Conservation (phyloP, 1,140 invertebrate species). For the Habropoda laboriosa region DNA sequence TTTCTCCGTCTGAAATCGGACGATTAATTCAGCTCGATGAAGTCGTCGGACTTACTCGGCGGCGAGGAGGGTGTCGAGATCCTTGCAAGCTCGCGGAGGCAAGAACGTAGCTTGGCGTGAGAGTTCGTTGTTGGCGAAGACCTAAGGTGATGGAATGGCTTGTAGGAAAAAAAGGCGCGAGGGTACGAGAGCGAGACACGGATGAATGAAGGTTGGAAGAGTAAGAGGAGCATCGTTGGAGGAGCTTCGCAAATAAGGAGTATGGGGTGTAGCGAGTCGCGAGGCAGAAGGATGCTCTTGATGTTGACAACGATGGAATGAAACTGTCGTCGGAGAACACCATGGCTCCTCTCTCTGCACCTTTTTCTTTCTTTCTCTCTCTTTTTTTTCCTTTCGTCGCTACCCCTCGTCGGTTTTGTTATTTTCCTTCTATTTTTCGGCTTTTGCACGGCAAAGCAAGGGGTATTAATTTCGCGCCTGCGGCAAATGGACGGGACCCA, state of each 20-base stretch:
- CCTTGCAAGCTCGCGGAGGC: conserved; percentile 36
- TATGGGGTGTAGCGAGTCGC: conserved; percentile 43
- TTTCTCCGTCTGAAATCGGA: not conserved
- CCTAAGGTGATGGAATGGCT: conserved; percentile 21
- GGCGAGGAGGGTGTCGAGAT: conserved; percentile 16
- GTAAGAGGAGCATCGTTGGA: conserved; percentile 11
- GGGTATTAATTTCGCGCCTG: conserved; percentile 55
- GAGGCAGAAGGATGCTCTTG: conserved; percentile 59
- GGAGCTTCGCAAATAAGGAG: conserved; percentile 49
- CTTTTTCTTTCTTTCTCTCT: conserved; percentile 29
- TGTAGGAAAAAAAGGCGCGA: conserved; percentile 40
- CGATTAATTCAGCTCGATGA: conserved; percentile 28
- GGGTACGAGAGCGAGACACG: conserved; percentile 48
- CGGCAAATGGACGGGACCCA: conserved; percentile 46
- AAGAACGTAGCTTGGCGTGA: conserved; percentile 7
- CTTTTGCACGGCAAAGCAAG: conserved; percentile 22
- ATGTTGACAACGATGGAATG: conserved; percentile 58
- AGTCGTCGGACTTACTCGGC: not conserved
- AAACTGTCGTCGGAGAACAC: conserved; percentile 48
- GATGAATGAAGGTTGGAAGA: conserved; percentile 52
- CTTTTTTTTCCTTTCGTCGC: conserved; percentile 25
- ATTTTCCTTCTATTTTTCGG: conserved; percentile 34
- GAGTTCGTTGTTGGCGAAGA: conserved; percentile 18
- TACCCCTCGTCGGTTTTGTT: conserved; percentile 28
- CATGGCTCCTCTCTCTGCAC: conserved; percentile 17